Conservation (phyloP, 2,797 vertebrate genomes). For the Myotis daubentonii region DNA sequence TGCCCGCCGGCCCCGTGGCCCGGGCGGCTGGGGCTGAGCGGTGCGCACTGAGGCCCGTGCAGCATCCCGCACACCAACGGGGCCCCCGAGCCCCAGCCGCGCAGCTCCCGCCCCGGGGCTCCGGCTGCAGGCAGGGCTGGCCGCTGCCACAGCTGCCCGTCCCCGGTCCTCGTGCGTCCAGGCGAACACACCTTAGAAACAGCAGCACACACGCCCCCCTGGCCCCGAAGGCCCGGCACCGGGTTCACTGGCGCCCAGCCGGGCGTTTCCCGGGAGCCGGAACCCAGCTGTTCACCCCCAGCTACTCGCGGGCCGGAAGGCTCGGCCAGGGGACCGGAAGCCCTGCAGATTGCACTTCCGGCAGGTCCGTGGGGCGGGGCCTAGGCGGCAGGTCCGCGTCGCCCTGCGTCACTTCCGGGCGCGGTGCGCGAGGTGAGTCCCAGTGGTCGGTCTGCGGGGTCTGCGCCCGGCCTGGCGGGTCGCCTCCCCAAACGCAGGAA, state of each 20-base stretch:
- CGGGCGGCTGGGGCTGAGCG: too few species aligned
- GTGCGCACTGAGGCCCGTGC: too few species aligned
- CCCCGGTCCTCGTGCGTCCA: too few species aligned
- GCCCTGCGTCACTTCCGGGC: background rate
- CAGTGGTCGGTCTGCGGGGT: fast-evolving
- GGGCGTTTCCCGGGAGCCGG: fast-evolving
- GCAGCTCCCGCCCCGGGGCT: too few species aligned
- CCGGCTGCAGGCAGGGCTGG: too few species aligned
- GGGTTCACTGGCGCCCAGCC: fast-evolving
- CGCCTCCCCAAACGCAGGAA: background rate
- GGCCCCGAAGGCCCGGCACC: fast-evolving
- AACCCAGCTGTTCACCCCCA: fast-evolving
- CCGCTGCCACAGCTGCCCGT: too few species aligned
- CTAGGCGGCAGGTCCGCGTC: background rate
- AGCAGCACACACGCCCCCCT: too few species aligned
- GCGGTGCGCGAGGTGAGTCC: background rate
- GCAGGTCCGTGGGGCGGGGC: background rate
- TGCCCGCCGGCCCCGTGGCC: too few species aligned
- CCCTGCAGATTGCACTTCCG: background rate
- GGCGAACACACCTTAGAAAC: too few species aligned
- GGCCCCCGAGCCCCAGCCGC: too few species aligned
- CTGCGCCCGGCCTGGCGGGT: fast-evolving
- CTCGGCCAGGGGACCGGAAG: background rate
- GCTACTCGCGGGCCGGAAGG: fast-evolving
- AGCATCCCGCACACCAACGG: too few species aligned